A percentile compares a stretch with the other conserved stretches of the same genome.
phyloP scores from a whole-genome alignment of 2,797 vertebrate species.

The Brotula barbata region DNA sequence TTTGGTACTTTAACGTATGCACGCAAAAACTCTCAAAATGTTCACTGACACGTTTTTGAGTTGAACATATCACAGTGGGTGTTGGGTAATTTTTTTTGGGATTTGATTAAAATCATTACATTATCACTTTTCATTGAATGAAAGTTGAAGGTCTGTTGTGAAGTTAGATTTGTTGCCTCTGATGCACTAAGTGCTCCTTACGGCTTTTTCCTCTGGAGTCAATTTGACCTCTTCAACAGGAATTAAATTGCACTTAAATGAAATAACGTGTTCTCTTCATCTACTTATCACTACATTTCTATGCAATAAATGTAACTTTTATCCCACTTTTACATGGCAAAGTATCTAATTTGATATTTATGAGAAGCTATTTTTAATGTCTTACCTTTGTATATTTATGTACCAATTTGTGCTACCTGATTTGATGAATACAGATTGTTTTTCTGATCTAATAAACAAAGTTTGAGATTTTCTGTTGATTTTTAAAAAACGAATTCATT shows the following conservation, averaged over 20 bases:
- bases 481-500: no score
- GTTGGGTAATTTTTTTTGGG: not conserved
- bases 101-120: not conserved
- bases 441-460: slow-evolving; percentile 60
- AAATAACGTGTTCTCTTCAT: slow-evolving; percentile 19
- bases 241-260: slow-evolving; percentile 67
- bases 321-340: slow-evolving; percentile 82
- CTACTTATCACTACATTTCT: slow-evolving; percentile 88
- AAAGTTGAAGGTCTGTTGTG: slow-evolving; percentile 5
- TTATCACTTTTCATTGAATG: slow-evolving; percentile 2
- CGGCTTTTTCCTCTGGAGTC: slow-evolving; percentile 39
- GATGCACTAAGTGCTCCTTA: slow-evolving; percentile 2
- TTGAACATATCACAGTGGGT: not conserved
- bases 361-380: slow-evolving; percentile 79
- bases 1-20: no score
- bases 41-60: not conserved
- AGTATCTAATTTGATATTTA: slow-evolving; percentile 94
- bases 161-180: not conserved
- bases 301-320: slow-evolving; percentile 86
- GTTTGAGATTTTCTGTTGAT: slow-evolving; percentile 20
- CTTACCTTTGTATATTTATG: slow-evolving; percentile 87
- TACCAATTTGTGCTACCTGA: slow-evolving; percentile 62
- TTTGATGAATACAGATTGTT: slow-evolving; percentile 52
- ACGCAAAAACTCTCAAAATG: no score
- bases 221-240: slow-evolving; percentile 48